Evolutionary conservation across 2,113 vertebrate species (phyloP).

Genomic region (Dendropsophus ebraccatus): DNA sequence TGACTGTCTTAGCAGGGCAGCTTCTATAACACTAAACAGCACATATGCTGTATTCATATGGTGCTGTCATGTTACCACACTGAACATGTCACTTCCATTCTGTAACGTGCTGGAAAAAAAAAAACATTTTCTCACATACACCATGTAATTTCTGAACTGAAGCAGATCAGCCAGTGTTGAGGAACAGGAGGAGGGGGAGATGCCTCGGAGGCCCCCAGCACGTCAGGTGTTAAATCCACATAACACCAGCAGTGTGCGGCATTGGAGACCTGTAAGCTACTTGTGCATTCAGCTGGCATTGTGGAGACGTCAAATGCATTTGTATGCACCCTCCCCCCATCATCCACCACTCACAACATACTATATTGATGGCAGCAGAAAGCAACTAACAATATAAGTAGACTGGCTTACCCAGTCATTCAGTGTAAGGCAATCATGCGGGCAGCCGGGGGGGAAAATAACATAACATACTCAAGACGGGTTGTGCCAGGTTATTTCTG

Average conservation of each 20-base stretch:
- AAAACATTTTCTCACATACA: not conserved
- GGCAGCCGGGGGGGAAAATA: not conserved
- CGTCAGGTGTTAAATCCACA: conserved; percentile 36
- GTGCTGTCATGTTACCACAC: not conserved
- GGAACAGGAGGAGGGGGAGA: too few species aligned
- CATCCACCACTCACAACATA: conserved; percentile 29
- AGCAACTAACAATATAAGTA: conserved; percentile 8
- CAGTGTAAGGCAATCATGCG: not conserved
- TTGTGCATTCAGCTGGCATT: conserved; percentile 52
- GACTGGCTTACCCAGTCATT: not conserved
- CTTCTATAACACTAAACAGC: not conserved
- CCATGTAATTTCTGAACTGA: not conserved
- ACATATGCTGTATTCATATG: not conserved
- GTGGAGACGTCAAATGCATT: conserved; percentile 35
- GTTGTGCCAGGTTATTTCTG: not conserved
- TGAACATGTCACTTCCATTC: not conserved
- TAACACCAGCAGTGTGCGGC: conserved; percentile 23
- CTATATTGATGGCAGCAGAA: not conserved
- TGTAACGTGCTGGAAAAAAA: not conserved
- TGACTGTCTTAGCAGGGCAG: not conserved
- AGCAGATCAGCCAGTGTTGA: not conserved
- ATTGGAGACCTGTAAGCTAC: conserved; percentile 42
- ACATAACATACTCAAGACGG: not conserved
- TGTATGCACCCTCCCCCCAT: not conserved
- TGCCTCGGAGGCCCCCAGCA: not conserved